These are phyloP conservation scores for Willowsia nigromaculata DNA, from an alignment of 2,888 invertebrate species.

Conservation along the genomic window DNA sequence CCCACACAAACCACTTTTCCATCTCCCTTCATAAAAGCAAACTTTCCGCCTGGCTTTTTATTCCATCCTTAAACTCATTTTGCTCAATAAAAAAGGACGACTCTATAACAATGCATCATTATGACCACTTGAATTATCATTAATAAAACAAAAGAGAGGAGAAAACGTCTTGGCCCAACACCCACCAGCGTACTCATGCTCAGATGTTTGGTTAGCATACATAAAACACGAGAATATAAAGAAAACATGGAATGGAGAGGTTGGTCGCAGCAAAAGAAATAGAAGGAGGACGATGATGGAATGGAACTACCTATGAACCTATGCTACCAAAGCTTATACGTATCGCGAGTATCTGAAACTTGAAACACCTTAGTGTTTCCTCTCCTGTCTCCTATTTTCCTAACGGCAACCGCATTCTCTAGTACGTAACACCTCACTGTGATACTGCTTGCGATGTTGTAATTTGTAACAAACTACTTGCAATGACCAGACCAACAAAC, in stretches of 20 bases:
- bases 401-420: background rate
- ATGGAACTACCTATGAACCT: background rate
- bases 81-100: background rate
- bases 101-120: conserved; percentile 55
- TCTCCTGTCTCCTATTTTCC: no score
- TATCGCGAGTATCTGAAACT: background rate
- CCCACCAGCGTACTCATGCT: background rate
- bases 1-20: background rate
- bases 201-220: conserved; percentile 48
- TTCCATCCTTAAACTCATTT: background rate
- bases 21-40: background rate
- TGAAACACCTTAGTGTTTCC: no score
- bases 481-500: no score
- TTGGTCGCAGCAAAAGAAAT: background rate
- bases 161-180: conserved; percentile 40
- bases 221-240: conserved; percentile 60
- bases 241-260: no score
- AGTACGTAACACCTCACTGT: no score
- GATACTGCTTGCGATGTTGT: no score
- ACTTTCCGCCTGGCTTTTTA: background rate
- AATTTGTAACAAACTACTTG: no score
- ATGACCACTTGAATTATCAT: conserved; percentile 67
- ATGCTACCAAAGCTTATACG: background rate
- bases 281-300: background rate
- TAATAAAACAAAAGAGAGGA: conserved; percentile 62